These are phyloP conservation scores for Achlya flavicornis DNA, from an alignment of 2,888 invertebrate species.

Conservation along the genomic window DNA sequence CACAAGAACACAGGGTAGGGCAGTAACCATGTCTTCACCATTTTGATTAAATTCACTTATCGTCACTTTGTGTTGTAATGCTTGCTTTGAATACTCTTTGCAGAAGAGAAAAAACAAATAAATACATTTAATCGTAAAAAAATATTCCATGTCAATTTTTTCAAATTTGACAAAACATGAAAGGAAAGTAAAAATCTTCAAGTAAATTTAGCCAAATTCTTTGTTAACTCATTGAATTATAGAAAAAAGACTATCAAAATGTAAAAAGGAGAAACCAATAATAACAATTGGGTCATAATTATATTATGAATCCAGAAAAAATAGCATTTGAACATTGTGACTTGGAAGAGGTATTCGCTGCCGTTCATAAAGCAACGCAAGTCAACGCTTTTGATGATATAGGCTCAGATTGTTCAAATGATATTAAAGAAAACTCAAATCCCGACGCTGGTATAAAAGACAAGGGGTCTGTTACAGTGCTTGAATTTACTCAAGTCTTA, in stretches of 20 bases:
- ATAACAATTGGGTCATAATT: constrained; percentile 13
- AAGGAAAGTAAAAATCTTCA: not conserved
- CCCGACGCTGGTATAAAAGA: constrained; percentile 11
- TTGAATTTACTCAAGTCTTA: constrained; percentile 44
- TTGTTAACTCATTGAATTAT: not conserved
- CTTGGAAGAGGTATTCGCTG: constrained; percentile 26
- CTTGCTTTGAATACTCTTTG: not conserved
- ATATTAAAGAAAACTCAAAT: not conserved
- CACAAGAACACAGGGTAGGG: too few relatives aligned
- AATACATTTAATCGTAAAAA: not conserved
- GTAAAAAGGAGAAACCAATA: constrained; percentile 19
- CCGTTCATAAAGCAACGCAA: constrained; percentile 47
- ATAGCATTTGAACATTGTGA: constrained; percentile 30
- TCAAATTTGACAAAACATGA: constrained; percentile 1
- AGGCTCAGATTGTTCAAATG: not conserved
- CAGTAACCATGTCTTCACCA: too few relatives aligned
- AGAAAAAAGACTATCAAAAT: constrained; percentile 22
- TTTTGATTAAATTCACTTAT: too few relatives aligned
- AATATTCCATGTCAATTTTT: not conserved
- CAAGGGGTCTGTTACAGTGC: constrained; percentile 38
- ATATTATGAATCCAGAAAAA: constrained; percentile 51
- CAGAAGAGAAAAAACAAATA: not conserved
- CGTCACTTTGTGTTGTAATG: too few relatives aligned
- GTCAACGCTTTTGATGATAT: constrained; percentile 28
- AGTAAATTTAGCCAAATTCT: not conserved